phyloP scores from a whole-genome alignment of 2,888 invertebrate species.

The Cephus nigrinus region DNA sequence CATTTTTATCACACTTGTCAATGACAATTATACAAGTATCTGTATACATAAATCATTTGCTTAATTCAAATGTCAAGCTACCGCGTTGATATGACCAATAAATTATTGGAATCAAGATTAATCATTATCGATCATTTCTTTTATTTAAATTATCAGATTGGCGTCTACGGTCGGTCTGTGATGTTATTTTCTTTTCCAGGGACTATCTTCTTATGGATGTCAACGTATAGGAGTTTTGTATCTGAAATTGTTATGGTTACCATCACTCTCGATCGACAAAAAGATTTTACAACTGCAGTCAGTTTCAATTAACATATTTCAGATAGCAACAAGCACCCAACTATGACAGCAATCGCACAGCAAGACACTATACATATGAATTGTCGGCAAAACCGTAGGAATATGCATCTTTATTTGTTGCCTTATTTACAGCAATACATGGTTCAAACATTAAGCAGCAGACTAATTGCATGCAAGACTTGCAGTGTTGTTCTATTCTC shows the following conservation, averaged over 20 bases:
- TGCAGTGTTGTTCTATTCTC: too few species aligned
- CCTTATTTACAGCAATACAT: too few species aligned
- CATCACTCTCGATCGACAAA: too few species aligned
- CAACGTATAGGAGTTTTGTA: neutral
- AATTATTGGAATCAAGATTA: neutral
- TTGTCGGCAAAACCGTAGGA: too few species aligned
- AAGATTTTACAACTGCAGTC: too few species aligned
- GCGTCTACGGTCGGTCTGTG: neutral
- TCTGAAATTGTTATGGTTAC: neutral
- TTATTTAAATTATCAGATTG: neutral
- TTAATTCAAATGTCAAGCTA: neutral
- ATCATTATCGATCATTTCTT: neutral
- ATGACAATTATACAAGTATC: neutral
- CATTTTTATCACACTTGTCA: neutral
- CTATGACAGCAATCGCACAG: too few species aligned
- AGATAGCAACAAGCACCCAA: too few species aligned
- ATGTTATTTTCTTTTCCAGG: neutral
- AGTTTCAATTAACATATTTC: too few species aligned
- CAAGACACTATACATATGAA: too few species aligned
- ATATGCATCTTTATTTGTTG: too few species aligned
- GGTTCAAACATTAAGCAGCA: too few species aligned
- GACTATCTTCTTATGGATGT: neutral
- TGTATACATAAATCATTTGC: neutral
- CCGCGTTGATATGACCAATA: neutral
- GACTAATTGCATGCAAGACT: too few species aligned